A percentile compares a stretch with the other conserved stretches of the same genome.
phyloP scores from a whole-genome alignment of 2,113 vertebrate genomes.

The Macroglossus sobrinus region DNA sequence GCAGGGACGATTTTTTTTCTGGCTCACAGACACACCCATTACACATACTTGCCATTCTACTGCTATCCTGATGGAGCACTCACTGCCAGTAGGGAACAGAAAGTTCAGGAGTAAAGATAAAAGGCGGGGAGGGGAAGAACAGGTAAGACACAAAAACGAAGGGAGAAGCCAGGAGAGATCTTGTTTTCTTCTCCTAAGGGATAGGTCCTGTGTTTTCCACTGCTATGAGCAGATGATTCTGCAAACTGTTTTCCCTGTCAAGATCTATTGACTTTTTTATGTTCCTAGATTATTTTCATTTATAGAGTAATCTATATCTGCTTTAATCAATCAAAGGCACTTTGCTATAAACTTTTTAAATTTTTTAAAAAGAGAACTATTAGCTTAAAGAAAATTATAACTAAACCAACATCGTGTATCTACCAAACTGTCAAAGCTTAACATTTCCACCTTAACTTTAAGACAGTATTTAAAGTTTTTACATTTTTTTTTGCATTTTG shows the following conservation, averaged over 20 bases:
- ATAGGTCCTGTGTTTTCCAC: neutral
- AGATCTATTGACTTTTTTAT: neutral
- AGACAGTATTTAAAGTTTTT: too few relatives aligned
- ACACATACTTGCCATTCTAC: neutral
- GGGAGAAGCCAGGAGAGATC: neutral
- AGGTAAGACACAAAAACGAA: neutral
- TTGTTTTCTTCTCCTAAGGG: neutral
- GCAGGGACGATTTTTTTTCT: neutral
- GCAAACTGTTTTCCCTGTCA: neutral
- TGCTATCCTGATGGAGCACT: neutral
- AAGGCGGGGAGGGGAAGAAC: neutral
- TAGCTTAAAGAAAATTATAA: neutral
- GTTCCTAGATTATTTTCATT: neutral
- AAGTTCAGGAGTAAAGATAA: neutral
- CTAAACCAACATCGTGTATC: neutral
- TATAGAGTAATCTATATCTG: neutral
- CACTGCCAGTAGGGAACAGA: neutral
- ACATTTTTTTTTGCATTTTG: neutral
- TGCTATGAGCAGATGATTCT: neutral
- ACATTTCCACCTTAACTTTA: neutral
- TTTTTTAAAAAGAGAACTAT: neutral
- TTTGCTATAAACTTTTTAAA: neutral
- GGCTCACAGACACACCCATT: neutral
- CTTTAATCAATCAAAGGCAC: neutral
- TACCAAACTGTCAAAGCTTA: neutral